Percentiles rank a stretch among this genome's conserved stretches.
Evolutionary conservation across 2,888 invertebrate species (phyloP).

Genomic region (Lycophotia porphyrea): DNA sequence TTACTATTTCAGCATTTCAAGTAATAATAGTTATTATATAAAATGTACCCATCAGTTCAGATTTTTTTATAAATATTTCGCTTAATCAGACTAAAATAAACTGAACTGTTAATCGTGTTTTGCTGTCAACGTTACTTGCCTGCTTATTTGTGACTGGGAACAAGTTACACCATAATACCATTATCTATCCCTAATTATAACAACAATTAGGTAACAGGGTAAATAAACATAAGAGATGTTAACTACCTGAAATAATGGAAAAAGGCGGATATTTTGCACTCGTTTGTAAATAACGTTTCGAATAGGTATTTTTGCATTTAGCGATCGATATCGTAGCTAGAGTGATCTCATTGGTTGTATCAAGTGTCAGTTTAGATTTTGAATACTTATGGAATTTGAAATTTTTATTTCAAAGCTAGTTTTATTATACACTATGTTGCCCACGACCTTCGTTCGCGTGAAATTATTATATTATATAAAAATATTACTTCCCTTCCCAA

Average conservation of each 20-base stretch:
- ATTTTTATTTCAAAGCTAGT: too few species aligned
- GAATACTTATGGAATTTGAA: too few species aligned
- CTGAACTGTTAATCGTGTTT: neutral
- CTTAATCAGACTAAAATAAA: neutral
- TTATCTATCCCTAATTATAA: neutral
- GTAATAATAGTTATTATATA: neutral
- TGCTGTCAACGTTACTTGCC: neutral
- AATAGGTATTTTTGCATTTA: too few species aligned
- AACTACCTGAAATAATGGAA: neutral
- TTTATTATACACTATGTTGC: too few species aligned
- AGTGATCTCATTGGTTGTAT: neutral
- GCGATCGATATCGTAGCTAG: too few species aligned
- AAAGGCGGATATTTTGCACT: neutral
- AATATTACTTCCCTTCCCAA: too few species aligned
- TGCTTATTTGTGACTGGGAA: neutral
- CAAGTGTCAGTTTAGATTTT: neutral
- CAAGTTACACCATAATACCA: neutral
- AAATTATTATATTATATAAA: too few species aligned
- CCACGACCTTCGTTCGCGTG: too few species aligned
- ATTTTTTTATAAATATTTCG: neutral
- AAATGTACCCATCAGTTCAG: neutral
- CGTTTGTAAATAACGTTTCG: too few species aligned
- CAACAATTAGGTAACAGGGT: neutral
- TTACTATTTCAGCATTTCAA: neutral
- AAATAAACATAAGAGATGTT: too few species aligned